Evolutionary conservation across 2,113 vertebrate species (phyloP).

Genomic region (Chionodraco myersi): DNA sequence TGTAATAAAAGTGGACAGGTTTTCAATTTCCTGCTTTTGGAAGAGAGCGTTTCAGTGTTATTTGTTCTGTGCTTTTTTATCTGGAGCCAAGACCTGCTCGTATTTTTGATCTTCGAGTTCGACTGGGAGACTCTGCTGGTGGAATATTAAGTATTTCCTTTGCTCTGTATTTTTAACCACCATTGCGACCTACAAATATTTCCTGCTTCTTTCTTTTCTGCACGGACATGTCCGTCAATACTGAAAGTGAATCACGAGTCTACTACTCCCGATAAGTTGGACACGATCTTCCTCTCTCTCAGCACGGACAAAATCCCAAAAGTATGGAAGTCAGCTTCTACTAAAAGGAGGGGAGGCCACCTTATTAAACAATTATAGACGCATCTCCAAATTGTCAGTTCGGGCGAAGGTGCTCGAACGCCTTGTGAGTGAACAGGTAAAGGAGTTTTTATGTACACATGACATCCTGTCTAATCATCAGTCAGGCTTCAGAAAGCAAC

Average conservation of each 20-base stretch:
- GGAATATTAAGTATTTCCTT: constrained; percentile 15
- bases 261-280: no score
- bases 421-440: no score
- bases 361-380: no score
- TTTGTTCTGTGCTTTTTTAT: constrained; percentile 12
- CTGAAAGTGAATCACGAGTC: not conserved
- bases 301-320: no score
- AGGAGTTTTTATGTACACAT: no score
- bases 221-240: not conserved
- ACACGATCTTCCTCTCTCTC: no score
- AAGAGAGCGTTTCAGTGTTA: not conserved
- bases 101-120: not conserved
- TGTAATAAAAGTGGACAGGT: constrained; percentile 10
- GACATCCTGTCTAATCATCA: no score
- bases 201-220: constrained; percentile 3
- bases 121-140: constrained; percentile 19
- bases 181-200: constrained; percentile 7
- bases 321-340: no score
- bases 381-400: no score
- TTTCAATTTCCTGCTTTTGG: not conserved
- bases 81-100: not conserved
- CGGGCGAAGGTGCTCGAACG: no score
- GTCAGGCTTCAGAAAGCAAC: no score
- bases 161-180: constrained; percentile 18
- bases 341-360: no score